phyloP scores from a whole-genome alignment of 1,140 invertebrate species.

The Bombus pyrosoma region DNA sequence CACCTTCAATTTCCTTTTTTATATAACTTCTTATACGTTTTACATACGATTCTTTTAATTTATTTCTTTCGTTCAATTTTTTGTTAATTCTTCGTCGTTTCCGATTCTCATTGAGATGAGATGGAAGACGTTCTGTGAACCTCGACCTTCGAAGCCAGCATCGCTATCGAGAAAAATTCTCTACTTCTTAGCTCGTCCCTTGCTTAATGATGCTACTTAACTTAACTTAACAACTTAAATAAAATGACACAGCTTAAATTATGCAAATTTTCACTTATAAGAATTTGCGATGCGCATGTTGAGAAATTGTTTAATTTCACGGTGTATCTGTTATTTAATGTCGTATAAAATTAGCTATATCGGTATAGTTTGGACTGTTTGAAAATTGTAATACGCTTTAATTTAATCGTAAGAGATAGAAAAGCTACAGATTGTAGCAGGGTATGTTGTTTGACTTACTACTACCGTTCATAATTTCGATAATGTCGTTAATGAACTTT shows the following conservation, averaged over 20 bases:
- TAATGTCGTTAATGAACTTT: too few relatives aligned
- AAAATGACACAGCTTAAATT: too few relatives aligned
- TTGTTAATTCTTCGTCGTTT: not conserved
- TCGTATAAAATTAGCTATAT: too few relatives aligned
- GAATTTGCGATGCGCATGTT: not conserved
- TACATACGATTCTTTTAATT: not conserved
- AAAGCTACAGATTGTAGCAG: too few relatives aligned
- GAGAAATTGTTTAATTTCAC: not conserved
- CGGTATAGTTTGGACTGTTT: too few relatives aligned
- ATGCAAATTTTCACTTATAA: not conserved
- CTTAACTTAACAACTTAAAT: too few relatives aligned
- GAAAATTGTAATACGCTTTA: too few relatives aligned
- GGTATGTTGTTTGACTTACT: too few relatives aligned
- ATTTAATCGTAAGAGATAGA: too few relatives aligned
- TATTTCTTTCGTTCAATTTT: not conserved
- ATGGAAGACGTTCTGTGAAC: not conserved
- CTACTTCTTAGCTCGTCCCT: not conserved
- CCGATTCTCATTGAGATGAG: not conserved
- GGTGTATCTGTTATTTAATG: too few relatives aligned
- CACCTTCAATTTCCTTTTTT: not conserved
- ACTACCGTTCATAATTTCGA: too few relatives aligned
- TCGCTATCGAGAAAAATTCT: not conserved
- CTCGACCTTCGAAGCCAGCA: not conserved
- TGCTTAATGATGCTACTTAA: not conserved
- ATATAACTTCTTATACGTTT: not conserved